phyloP scores from a whole-genome alignment of 2,888 invertebrate species.

The Anoncus sp. region DNA sequence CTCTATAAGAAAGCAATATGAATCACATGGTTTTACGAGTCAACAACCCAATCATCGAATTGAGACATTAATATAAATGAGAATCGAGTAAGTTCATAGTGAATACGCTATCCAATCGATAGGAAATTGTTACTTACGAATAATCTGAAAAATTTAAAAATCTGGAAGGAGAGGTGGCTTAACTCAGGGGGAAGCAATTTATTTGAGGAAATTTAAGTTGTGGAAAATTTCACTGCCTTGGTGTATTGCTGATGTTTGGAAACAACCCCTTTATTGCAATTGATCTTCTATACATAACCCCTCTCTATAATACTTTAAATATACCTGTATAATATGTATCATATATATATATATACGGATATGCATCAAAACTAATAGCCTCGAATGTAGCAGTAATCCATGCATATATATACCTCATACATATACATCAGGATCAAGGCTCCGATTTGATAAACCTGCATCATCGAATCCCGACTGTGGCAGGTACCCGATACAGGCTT shows the following conservation, averaged over 20 bases:
- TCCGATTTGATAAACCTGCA: conserved; percentile 34
- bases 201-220: not conserved
- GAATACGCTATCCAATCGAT: no score
- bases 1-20: not conserved
- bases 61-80: no score
- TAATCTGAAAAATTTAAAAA: not conserved
- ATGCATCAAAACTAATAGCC: no score
- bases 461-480: conserved; percentile 28
- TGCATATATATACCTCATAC: conserved; percentile 1
- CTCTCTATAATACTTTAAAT: conserved; percentile 2
- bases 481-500: conserved; percentile 14
- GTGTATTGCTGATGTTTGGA: not conserved
- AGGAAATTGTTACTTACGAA: no score
- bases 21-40: no score
- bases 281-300: not conserved
- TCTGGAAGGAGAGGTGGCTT: not conserved
- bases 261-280: not conserved
- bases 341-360: no score
- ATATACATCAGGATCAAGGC: conserved; percentile 13
- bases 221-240: not conserved
- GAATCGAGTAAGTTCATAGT: no score
- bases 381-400: conserved; percentile 19
- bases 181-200: not conserved
- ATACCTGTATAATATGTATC: not conserved
- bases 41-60: no score